Conservation (phyloP, 2,797 vertebrate genomes). For the Acestrorhynchus altus region DNA sequence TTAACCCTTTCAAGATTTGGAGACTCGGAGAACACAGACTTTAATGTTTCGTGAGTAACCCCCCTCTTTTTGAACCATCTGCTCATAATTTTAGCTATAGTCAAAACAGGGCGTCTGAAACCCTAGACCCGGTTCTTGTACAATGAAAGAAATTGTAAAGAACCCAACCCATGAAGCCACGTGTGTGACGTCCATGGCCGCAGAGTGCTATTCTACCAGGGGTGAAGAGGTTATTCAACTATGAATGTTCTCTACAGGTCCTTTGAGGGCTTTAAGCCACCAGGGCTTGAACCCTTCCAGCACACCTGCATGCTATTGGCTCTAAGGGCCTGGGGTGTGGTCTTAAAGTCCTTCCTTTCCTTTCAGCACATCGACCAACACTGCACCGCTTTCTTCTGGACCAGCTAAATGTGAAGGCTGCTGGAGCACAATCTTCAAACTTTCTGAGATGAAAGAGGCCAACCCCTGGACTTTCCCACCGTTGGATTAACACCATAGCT, state of each 20-base stretch:
- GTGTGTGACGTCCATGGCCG: conserved; percentile 31
- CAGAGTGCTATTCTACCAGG: conserved; percentile 25
- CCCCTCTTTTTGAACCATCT: conserved; percentile 39
- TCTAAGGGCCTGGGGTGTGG: conserved; percentile 17
- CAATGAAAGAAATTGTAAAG: conserved; percentile 41
- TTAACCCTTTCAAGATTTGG: conserved; percentile 29
- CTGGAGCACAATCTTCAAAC: conserved; percentile 23
- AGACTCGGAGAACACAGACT: neutral
- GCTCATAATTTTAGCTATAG: conserved; percentile 45
- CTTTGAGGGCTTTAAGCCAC: conserved; percentile 38
- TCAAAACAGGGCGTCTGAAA: conserved; percentile 47
- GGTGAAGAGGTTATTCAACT: conserved; percentile 55
- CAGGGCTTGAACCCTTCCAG: neutral
- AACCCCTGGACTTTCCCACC: conserved; percentile 21
- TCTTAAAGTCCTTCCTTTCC: conserved; percentile 29
- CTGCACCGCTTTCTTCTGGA: conserved; percentile 26
- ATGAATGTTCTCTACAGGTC: conserved; percentile 42
- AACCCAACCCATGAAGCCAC: conserved; percentile 33
- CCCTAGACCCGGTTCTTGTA: conserved; percentile 42
- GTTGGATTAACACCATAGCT: conserved; percentile 29
- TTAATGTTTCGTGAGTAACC: conserved; percentile 19
- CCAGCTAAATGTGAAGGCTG: conserved; percentile 18
- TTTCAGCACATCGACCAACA: conserved; percentile 29
- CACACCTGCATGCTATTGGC: conserved; percentile 46
- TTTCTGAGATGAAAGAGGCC: conserved; percentile 27